These are phyloP conservation scores for Callyntrura sp. DNA, from an alignment of 2,888 invertebrate genomes.

Conservation along the genomic window DNA sequence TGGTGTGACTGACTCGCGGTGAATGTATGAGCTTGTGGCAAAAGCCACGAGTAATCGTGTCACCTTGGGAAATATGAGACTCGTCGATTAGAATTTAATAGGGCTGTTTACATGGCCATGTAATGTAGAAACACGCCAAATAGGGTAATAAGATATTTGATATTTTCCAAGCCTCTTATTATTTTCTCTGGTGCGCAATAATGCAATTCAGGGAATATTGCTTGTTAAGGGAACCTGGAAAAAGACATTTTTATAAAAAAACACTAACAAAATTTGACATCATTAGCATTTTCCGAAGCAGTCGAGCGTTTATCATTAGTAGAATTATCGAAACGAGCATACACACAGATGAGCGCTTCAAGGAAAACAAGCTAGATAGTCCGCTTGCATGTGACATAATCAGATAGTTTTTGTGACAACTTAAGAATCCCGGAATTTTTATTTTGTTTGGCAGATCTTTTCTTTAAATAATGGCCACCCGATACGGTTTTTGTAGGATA, in stretches of 20 bases:
- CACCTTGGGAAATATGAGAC: constrained; percentile 33
- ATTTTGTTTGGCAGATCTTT: background rate
- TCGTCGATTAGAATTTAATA: constrained; percentile 22
- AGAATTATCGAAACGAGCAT: background rate
- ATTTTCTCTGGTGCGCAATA: background rate
- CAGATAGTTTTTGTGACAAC: background rate
- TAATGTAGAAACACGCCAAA: background rate
- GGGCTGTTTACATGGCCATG: background rate
- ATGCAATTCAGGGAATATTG: background rate
- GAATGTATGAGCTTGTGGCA: background rate
- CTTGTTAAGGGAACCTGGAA: background rate
- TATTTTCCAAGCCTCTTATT: background rate
- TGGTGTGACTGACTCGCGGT: background rate
- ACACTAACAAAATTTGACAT: background rate
- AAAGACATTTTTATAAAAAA: background rate
- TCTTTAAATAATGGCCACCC: background rate
- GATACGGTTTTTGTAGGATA: background rate
- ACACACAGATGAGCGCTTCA: background rate
- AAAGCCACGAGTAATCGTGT: constrained; percentile 29
- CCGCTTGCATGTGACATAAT: background rate
- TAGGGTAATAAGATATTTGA: background rate
- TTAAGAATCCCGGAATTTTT: background rate
- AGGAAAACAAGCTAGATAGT: background rate
- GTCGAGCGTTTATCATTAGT: constrained; percentile 4
- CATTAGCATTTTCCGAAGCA: constrained; percentile 18